Base-by-base conservation (phyloP, 2,888 invertebrate genomes). In the Acleris emargana region DNA sequence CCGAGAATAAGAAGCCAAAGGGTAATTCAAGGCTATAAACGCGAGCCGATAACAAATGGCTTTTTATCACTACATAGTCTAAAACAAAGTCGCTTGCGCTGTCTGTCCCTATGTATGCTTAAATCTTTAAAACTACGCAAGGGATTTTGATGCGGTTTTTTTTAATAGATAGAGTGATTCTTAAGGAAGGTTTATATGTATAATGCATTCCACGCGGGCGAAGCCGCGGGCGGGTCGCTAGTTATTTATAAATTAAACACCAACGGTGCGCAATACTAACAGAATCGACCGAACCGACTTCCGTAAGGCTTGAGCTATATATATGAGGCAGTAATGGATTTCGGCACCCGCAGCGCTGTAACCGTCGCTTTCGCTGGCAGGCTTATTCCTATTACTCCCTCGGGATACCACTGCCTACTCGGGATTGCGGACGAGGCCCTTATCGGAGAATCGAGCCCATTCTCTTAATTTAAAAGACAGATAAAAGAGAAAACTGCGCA, bases 281-380 rank as follows among this genome's bases (percentile, higher is more conserved):
- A 50, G 50, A 60, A 51, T 51, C 11, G 45, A 45, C n/a, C 22
- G n/a, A 57, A 25, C 54, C 38, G 32, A 20, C n/a, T 42, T 42
- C 17, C 42, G 22, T 38, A 22, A n/a, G 13, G 3, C 17, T 58
- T 13, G 32, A 28, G 32, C 42, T 47, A 63, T 32, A 28, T 62
- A 67, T 50, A 42, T 53, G 54, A 62, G 32, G 43, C 32, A 59
- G 60, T 64, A 66, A 66, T 60, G 54, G 51, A 45, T 60, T 60
- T 64, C 55, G 60, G 55, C 62, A 64, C 71, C 68, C 71, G 66
- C 69, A 63, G 68, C 52, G 62, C 54, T 64, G 72, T 74, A 72
- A 76, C 74, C 72, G 72, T 67, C 63, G 68, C 67, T 68, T 74
- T 73, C 71, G 71, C 67, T 68, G 57, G 55, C 55, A 61, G 59